Conservation (phyloP, 2,113 vertebrate species). For the Hyla sarda region DNA sequence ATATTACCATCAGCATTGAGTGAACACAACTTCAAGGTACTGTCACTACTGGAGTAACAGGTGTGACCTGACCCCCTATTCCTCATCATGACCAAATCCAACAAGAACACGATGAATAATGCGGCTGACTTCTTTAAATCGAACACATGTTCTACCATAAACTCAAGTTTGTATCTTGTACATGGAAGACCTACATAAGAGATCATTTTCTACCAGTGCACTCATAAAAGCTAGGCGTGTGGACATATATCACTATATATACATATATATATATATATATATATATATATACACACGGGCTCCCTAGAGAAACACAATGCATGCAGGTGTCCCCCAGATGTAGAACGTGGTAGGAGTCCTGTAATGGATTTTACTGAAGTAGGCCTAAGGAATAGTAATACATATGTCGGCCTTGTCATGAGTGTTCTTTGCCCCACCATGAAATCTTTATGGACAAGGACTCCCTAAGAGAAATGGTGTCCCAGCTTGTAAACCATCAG, state of each 20-base stretch:
- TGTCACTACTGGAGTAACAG: constrained; percentile 17
- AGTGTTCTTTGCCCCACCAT: not conserved
- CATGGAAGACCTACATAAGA: constrained; percentile 52
- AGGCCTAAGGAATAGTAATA: not conserved
- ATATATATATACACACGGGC: constrained; percentile 16
- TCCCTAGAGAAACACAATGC: constrained; percentile 58
- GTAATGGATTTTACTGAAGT: constrained; percentile 2
- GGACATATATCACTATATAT: constrained; percentile 34
- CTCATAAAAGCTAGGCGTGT: constrained; percentile 52
- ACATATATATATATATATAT: too few species aligned
- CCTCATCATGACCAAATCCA: constrained; percentile 45
- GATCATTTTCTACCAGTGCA: constrained; percentile 37
- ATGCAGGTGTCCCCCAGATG: constrained; percentile 66
- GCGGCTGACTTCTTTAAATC: constrained; percentile 52
- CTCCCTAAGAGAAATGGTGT: not conserved
- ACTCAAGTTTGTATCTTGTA: constrained; percentile 56
- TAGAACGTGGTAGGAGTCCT: constrained; percentile 14
- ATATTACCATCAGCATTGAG: constrained; percentile 7
- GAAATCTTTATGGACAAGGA: constrained; percentile 1
- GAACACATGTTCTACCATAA: constrained; percentile 29
- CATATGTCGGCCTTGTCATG: not conserved
- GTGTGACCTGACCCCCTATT: constrained; percentile 32
- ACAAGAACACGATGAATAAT: constrained; percentile 61
- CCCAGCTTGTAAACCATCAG: constrained; percentile 18
- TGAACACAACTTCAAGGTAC: constrained; percentile 6